Conservation (phyloP, 2,797 vertebrate genomes). For the Antennarius maculatus region DNA sequence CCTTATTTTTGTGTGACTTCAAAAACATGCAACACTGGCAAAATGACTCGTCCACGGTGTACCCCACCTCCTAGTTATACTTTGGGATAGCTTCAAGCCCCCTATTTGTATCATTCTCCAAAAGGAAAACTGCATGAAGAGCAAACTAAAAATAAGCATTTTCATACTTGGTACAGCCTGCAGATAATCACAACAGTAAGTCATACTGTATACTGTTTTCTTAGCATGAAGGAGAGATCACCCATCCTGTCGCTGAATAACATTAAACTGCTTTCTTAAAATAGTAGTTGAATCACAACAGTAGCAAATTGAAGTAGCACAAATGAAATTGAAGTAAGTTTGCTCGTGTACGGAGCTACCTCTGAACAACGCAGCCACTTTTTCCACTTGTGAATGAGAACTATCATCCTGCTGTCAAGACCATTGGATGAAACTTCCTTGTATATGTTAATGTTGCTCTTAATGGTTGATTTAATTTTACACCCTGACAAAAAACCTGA, state of each 20-base stretch:
- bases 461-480: too few relatives aligned
- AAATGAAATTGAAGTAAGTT: conserved; percentile 16
- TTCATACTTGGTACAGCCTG: too few relatives aligned
- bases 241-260: background rate
- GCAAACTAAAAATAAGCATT: too few relatives aligned
- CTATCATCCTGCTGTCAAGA: conserved; percentile 5
- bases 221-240: background rate
- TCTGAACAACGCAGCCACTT: conserved; percentile 23
- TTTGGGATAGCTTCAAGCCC: too few relatives aligned
- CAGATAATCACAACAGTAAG: background rate
- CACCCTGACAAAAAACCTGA: background rate
- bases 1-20: too few relatives aligned
- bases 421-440: conserved; percentile 27
- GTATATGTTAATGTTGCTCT: conserved; percentile 7
- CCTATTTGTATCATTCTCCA: background rate
- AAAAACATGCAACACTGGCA: too few relatives aligned
- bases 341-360: conserved; percentile 11
- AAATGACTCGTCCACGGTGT: too few relatives aligned
- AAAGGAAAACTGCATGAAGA: conserved; percentile 8
- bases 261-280: conserved; percentile 3
- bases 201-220: conserved; percentile 4
- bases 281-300: background rate
- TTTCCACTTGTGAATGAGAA: conserved; percentile 12
- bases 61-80: too few relatives aligned
- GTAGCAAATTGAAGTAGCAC: conserved; percentile 2